A percentile compares a stretch with the other conserved stretches of the same genome.
phyloP scores from a whole-genome alignment of 2,888 invertebrate genomes.

The Caenorhabditis sp. region DNA sequence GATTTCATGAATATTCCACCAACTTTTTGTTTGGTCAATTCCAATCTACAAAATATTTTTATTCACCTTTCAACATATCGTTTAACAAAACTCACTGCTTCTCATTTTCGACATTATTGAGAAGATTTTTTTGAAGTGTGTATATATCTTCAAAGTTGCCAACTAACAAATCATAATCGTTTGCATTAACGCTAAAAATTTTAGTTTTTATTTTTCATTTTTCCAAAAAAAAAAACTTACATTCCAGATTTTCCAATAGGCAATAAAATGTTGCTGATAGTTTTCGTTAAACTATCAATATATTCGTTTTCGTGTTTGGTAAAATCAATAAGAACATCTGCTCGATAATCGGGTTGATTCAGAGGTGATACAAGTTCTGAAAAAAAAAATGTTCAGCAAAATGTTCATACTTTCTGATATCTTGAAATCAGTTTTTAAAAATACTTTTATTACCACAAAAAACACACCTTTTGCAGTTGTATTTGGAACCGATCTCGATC shows the following conservation, averaged over 20 bases:
- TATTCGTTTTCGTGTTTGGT: conserved; percentile 43
- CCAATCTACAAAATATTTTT: conserved; percentile 56
- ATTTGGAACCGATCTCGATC: conserved; percentile 43
- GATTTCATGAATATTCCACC: conserved; percentile 88
- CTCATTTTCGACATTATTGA: conserved; percentile 70
- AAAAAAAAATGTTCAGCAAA: conserved; percentile 36
- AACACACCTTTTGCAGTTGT: conserved; percentile 20
- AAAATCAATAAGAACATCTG: conserved; percentile 29
- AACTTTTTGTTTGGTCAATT: conserved; percentile 80
- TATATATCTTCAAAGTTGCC: conserved; percentile 89
- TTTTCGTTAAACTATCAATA: conserved; percentile 42
- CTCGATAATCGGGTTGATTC: conserved; percentile 29
- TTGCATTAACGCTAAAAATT: conserved; percentile 32
- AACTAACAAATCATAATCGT: conserved; percentile 81
- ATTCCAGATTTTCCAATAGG: conserved; percentile 38
- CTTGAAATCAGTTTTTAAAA: not conserved
- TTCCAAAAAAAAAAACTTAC: conserved; percentile 21
- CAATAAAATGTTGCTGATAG: conserved; percentile 31
- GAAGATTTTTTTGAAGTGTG: conserved; percentile 83
- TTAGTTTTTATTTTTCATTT: not conserved
- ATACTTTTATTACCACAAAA: too few species aligned
- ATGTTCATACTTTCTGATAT: conserved; percentile 12
- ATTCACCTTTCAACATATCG: not conserved
- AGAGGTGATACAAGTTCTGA: conserved; percentile 21
- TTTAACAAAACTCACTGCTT: conserved; percentile 12